phyloP scores from a whole-genome alignment of 2,113 vertebrate genomes.

The Lagopus leucura region DNA sequence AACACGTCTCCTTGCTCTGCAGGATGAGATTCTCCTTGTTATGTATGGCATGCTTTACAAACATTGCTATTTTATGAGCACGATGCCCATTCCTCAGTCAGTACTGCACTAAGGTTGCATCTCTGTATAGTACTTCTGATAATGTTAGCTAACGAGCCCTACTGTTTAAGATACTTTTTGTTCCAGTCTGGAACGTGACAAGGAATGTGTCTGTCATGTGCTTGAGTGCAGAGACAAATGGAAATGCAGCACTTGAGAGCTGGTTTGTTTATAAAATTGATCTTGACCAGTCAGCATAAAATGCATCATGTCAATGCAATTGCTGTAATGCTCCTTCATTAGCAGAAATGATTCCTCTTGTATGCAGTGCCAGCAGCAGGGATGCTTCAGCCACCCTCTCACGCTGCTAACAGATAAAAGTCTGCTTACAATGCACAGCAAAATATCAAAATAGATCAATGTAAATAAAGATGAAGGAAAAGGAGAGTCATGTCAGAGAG shows the following conservation, averaged over 20 bases:
- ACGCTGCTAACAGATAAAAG: not conserved
- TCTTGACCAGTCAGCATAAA: conserved; percentile 37
- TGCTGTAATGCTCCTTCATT: not conserved
- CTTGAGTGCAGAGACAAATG: not conserved
- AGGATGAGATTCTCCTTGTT: conserved; percentile 2
- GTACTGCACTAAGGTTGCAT: not conserved
- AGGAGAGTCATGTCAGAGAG: conserved; percentile 10
- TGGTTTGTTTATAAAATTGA: conserved; percentile 27
- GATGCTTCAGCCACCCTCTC: not conserved
- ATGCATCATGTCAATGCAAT: not conserved
- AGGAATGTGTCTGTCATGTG: not conserved
- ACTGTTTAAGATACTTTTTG: not conserved
- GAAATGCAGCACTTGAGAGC: not conserved
- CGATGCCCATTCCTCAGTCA: not conserved
- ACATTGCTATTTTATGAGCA: not conserved
- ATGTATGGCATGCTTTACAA: not conserved
- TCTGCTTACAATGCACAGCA: conserved; percentile 18
- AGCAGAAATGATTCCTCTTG: not conserved
- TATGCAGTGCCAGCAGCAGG: not conserved
- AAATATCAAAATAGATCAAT: not conserved
- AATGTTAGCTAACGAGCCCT: not conserved
- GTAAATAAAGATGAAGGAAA: conserved; percentile 39
- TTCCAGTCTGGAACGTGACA: accelerated
- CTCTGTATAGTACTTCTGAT: not conserved
- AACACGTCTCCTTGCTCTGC: not conserved